Evolutionary conservation across 2,113 vertebrate genomes (phyloP), one percentile per base, ranked within the genome.

Genomic region (Psilopsiagon aurifrons): DNA sequence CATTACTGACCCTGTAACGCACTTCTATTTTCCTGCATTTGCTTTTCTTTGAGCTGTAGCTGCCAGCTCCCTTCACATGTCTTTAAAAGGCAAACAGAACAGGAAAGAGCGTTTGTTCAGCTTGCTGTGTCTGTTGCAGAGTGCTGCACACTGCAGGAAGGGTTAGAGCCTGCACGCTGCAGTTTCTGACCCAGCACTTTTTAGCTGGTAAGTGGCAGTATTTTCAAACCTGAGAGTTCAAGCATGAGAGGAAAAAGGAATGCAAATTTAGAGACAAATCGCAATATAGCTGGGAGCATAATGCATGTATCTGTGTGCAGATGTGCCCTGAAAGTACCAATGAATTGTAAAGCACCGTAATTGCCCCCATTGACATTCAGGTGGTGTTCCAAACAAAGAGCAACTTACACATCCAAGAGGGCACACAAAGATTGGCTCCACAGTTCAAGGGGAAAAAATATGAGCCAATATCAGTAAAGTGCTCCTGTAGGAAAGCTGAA

Each of bases 211-310:
- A 86, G 73, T 67, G 74, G 63, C 71, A 81, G 55, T 10, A 33
- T 86, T 94, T 95, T 79, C 88, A 90, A 76, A 88, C 69, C 74
- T 57, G 73, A 59, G 63, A 83, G 83, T 28, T 92, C 92, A 92
- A 90, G 60, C 51, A 33, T 1, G 2, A 84, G 62, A 84, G 46
- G 74, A 17, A 70, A 71, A 75, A 84, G 16, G 33, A 93, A 57
- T 46, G 51, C 23, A 37, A 85, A 71, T 54, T 84, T 77, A 49
- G 71, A 82, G 81, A 86, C 73, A 76, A 79, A 69, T 9, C 3
- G 4, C 19, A 35, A 35, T 29, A 55, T 15, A 69, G 64, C 37
- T 91, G 46, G 52, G 41, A 93, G 80, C 29, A 31, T 33, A 91
- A 70, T 7, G 33, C n/a, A 64, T 9, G 11, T 39, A 7, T 59